Evolutionary conservation across 2,797 vertebrate species (phyloP), one percentile per base, ranked within the genome.

Genomic region (Acanthopagrus latus): DNA sequence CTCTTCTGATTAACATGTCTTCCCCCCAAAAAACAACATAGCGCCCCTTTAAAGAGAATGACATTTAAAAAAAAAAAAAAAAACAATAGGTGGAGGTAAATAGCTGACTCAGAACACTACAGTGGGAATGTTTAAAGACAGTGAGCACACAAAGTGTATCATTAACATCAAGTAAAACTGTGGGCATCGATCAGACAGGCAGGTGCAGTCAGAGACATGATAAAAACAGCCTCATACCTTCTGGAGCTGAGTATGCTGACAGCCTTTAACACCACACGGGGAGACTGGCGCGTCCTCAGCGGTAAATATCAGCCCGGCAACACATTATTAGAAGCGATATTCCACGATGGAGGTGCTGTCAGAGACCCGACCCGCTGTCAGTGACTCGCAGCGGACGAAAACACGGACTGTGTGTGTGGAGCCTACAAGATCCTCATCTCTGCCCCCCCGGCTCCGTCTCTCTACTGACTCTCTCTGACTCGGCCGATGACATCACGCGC

Each of bases 181-280:
- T 27, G 20, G 44, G 57, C 17, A 47, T 48, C 59, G 20, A 57
- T 29, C 7, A 29, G 6, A 65, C 54, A 68, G 38, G 2, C 20
- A 74, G 47, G 43, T 82, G 66, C 1, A 9, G 9, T 55, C 8
- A 66, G 27, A 78, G 1, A 10, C 16, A 69, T 4, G 2, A 46
- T 44, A 59, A 78, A 75, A 52, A 59, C 13, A 63, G 25, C 13
- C 41, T 64, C 86, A 20, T 93, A 93, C 92, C 92, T 91, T 75
- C 11, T 65, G 8, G 4, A 46, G 57, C 7, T 23, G 62, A 66
- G 55, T 47, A 33, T 47, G 63, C 56, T 52, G 77, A 80, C 76
- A 80, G 77, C 38, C 70, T 76, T 58, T 20, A 80, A 3, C 21
- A 57, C 52, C 43, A 73, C 52, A 73, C 52, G 23, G 4, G 3